Base-by-base conservation (phyloP, 2,113 vertebrate genomes). In the Rana temporaria region DNA sequence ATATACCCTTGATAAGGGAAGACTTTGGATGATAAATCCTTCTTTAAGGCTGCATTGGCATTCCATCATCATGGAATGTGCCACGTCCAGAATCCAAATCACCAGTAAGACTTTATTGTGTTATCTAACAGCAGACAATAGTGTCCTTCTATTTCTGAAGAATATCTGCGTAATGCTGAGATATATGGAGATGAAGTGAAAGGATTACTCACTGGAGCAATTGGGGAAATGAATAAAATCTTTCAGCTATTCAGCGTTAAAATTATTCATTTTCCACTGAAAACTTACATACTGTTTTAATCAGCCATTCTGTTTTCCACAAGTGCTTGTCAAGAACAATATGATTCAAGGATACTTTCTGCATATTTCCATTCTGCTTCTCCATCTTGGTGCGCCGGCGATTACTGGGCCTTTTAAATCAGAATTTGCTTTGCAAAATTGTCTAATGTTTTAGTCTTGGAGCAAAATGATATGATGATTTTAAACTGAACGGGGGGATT, bases 1-100 rank as follows among this genome's bases (percentile, higher is more conserved):
- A 20, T 60, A 66, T 65, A 11, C 77, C 26, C 64, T 79, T 42
- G 64, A 59, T 68, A 79, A 68, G 68, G 63, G 57, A 56, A 79
- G 56, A 74, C 20, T 26, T 32, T 60, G 71, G 19, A 74, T 32
- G 20, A 22, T 57, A 32, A 59, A 64, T 48, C 5, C 34, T 30
- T 20, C 24, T 4, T 19, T 48, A 64, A 77, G 53, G 8, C 22
- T 57, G 19, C 26, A 59, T 7, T 79, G 78, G 65, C n/a, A 70
- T 69, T 79, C 65, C 65, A 42, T 18, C 24, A 60, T 34, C 22
- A 55, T 78, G 24, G 60, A 64, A 78, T 30, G 55, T 79, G 26
- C 30, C 24, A 1, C 24, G n/a, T 79, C 22, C 52, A 60, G 14
- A 7, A 18, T 79, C 55, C 52, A 79, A 57, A 18, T 57, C 19